These are phyloP conservation scores for Acanthosepion esculentum DNA, from an alignment of 2,888 invertebrate species.

Conservation along the genomic window DNA sequence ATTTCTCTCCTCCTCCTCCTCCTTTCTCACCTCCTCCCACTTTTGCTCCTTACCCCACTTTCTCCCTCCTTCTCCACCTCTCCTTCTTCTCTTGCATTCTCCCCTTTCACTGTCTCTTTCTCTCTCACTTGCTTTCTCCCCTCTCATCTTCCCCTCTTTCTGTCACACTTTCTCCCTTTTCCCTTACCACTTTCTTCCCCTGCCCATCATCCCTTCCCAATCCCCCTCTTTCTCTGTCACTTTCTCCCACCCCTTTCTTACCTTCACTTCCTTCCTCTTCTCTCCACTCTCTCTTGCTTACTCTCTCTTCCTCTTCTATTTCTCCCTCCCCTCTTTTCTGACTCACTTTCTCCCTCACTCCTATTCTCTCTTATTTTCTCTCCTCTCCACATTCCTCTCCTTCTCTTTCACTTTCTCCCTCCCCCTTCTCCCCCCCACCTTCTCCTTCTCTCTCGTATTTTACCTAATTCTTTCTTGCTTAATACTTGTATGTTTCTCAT, in stretches of 20 bases:
- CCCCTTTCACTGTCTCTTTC: too few species aligned
- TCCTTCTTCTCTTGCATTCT: not conserved
- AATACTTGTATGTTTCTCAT: too few species aligned
- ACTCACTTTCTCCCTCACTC: not conserved
- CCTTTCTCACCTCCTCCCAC: too few species aligned
- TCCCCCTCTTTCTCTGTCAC: fast-evolving
- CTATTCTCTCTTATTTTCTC: not conserved
- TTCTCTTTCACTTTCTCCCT: not conserved
- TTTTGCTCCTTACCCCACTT: not conserved
- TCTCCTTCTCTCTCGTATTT: not conserved
- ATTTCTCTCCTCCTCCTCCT: not conserved
- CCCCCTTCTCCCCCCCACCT: not conserved
- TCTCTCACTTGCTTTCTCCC: not conserved
- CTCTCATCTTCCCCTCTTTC: not conserved
- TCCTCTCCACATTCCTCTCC: not conserved
- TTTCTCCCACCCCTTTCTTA: not conserved
- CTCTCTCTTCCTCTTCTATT: not conserved
- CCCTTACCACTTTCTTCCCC: not conserved
- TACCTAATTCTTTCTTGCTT: too few species aligned
- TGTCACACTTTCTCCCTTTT: fast-evolving
- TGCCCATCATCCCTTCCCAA: not conserved
- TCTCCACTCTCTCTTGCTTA: not conserved
- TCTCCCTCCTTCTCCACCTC: not conserved
- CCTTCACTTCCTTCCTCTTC: not conserved
- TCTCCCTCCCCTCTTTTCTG: not conserved